A percentile compares a stretch with the other conserved stretches of the same genome.
phyloP scores from a whole-genome alignment of 53 echinoderm and acorn worm species.

The Patiria pectinifera region DNA sequence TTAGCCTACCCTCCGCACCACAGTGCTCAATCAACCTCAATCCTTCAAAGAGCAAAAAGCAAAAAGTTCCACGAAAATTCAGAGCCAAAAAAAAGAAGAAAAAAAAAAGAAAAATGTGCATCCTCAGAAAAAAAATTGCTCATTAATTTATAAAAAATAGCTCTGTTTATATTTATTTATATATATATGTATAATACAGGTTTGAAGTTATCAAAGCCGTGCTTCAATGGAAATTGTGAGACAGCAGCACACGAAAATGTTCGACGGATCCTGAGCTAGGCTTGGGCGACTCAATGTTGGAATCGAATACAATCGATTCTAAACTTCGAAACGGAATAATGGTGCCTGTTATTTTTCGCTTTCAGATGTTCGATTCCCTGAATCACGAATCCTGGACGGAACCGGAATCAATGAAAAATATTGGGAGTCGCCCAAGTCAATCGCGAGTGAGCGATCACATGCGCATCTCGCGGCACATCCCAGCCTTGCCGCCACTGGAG shows the following conservation, averaged over 20 bases:
- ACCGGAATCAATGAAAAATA: too few species aligned
- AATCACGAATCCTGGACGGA: too few species aligned
- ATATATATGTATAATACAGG: constrained; percentile 27
- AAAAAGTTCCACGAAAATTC: not conserved
- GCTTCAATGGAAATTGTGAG: not conserved
- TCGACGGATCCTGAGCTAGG: not conserved
- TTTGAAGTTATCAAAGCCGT: not conserved
- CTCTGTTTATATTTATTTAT: constrained; percentile 64
- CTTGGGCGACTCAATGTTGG: not conserved
- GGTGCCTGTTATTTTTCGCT: too few species aligned
- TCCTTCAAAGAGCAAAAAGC: not conserved
- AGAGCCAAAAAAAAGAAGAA: not conserved
- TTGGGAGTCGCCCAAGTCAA: too few species aligned
- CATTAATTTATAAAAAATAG: constrained; percentile 58
- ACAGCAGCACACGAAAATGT: not conserved
- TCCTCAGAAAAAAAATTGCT: not conserved
- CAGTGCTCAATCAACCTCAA: not conserved
- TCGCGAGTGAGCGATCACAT: not conserved
- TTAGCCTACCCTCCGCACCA: too few species aligned
- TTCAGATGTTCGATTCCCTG: too few species aligned
- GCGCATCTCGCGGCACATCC: constrained; percentile 46
- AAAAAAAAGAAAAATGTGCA: not conserved
- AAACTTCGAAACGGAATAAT: too few species aligned
- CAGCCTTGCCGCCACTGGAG: constrained; percentile 7
- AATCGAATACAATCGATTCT: not conserved